Evolutionary conservation across 2,113 vertebrate genomes (phyloP).

Genomic region (Megaceryle maxima): DNA sequence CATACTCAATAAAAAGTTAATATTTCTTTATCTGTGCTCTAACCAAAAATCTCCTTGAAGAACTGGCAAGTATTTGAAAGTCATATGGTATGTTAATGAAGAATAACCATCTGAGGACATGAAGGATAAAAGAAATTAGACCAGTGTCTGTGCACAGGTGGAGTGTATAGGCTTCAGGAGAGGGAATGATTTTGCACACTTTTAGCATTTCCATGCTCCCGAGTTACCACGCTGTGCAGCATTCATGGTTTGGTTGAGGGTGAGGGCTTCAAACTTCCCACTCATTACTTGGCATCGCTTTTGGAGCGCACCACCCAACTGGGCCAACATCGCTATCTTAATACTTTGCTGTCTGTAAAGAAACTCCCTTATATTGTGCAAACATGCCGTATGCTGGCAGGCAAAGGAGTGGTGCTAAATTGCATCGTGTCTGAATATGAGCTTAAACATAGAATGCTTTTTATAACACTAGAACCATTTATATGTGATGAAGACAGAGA

Average conservation of each 20-base stretch:
- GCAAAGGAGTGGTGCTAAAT: conserved; percentile 21
- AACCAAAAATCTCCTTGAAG: not conserved
- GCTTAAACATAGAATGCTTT: conserved; percentile 23
- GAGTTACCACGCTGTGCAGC: not conserved
- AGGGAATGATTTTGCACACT: not conserved
- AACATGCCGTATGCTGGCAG: not conserved
- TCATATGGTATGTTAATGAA: not conserved
- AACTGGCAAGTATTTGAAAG: not conserved
- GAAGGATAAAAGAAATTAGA: not conserved
- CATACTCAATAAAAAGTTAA: not conserved
- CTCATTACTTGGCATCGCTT: accelerated
- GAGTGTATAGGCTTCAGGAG: not conserved
- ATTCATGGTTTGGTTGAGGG: not conserved
- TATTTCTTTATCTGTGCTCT: not conserved
- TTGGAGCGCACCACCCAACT: not conserved
- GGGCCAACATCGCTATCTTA: accelerated
- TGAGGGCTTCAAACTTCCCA: not conserved
- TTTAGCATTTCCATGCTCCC: not conserved
- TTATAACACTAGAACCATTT: not conserved
- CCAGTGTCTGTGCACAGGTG: not conserved
- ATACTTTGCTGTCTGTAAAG: not conserved
- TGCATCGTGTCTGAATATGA: not conserved
- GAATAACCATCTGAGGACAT: not conserved
- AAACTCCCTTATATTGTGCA: conserved; percentile 6
- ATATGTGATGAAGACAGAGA: accelerated